A percentile compares a stretch with the other conserved stretches of the same genome.
Evolutionary conservation across 2,797 vertebrate species (phyloP).

Genomic region (Agapornis canus): DNA sequence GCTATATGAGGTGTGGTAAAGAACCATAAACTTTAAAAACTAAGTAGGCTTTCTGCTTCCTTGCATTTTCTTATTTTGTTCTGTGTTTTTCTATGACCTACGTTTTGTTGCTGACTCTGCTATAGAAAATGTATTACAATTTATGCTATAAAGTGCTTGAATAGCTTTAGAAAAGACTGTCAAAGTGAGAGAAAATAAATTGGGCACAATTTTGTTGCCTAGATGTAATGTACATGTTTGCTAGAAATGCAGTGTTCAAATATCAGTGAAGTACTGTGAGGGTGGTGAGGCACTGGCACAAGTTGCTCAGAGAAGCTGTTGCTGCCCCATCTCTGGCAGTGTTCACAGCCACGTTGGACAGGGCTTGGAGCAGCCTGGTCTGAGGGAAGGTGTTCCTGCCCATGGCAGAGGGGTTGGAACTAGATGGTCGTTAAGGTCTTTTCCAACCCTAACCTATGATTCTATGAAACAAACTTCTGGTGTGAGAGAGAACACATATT

Average conservation of each 20-base stretch:
- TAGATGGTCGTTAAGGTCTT: not conserved
- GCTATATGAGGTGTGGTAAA: not conserved
- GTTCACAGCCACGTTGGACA: not conserved
- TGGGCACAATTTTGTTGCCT: not conserved
- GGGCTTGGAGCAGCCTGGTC: not conserved
- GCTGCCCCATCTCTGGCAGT: not conserved
- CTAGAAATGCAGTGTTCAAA: not conserved
- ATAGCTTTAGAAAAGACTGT: not conserved
- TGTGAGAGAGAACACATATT: not conserved
- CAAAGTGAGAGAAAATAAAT: not conserved
- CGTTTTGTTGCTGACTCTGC: constrained; percentile 8
- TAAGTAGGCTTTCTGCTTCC: not conserved
- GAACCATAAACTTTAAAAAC: not conserved
- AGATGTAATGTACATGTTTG: not conserved
- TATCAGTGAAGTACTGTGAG: not conserved
- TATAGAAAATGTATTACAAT: not conserved
- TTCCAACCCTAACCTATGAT: not conserved
- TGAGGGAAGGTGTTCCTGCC: not conserved
- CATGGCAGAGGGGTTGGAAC: not conserved
- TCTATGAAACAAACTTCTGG: not conserved
- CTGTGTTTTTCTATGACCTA: not conserved
- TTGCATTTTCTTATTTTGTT: constrained; percentile 31
- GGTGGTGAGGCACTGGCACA: not conserved
- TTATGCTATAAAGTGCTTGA: not conserved
- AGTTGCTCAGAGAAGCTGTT: not conserved